Base-by-base conservation (phyloP, 2,113 vertebrate species). In the Uropsilus gracilis region DNA sequence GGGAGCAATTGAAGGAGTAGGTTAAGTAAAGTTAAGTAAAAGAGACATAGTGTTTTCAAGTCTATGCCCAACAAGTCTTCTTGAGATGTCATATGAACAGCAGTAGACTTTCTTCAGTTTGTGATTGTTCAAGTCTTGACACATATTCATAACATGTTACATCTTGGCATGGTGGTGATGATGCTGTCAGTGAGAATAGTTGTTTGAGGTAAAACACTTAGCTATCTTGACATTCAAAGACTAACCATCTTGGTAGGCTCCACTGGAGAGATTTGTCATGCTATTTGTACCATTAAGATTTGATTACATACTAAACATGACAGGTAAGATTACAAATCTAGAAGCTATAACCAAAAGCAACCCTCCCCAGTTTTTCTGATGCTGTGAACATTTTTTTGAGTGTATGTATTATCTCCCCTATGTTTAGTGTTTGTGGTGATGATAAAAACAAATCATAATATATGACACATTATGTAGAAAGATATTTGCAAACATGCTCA, bases 401-500 rank as follows among this genome's bases (percentile, higher is more conserved):
- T 32, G 28, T 66, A 34, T 42, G 8, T 66, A 0, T 66, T 66
- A 26, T 81, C 64, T 86, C 85, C 39, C 42, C 44, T 44, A 16
- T 77, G 55, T 8, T 89, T 32, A 64, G 34, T 95, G 37, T 81
- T 92, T 90, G 42, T 24, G 63, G n/a, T 81, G 73, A 72, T 81
- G 66, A 85, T 28, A 81, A 66, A 89, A 81, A 61, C 42, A 83
- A 77, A 30, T 61, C 72, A 34, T 57, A 18, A 30, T 26, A 16
- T 86, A 59, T 86, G 68, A 84, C 55, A 91, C 4, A 55, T 89
- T 32, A 44, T 64, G 48, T 37, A 30, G 59, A 69, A 66, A 86
- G 63, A 46, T 86, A 81, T 84, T 94, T 91, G n/a, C 63, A 83
- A 89, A 86, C 44, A 77, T 50, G 46, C 8, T 46, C 42, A 81